A percentile compares a stretch with the other conserved stretches of the same genome.
Conservation (phyloP, 2,888 invertebrate species). For the Therioaphis trifolii region DNA sequence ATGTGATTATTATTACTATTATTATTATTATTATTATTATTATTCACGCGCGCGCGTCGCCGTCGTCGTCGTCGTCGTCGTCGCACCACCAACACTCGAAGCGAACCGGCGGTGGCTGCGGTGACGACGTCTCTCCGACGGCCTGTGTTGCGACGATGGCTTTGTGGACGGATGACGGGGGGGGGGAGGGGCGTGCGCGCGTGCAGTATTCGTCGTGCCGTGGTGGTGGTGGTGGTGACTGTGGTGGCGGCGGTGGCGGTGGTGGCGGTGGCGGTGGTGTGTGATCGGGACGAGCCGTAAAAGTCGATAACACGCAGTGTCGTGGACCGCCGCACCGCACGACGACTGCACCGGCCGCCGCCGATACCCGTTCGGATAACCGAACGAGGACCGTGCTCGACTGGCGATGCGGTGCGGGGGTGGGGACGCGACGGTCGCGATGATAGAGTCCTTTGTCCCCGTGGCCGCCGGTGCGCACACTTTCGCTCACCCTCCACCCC, state of each 20-base stretch:
- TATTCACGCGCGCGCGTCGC: too few relatives aligned
- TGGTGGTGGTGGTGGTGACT: neutral
- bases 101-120: neutral
- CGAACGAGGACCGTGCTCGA: slow-evolving; percentile 3
- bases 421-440: neutral
- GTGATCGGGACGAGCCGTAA: slow-evolving; percentile 5
- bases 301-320: slow-evolving; percentile 46
- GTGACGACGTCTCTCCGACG: neutral
- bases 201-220: neutral
- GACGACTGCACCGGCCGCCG: slow-evolving; percentile 12
- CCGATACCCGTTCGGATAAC: neutral
- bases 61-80: too few relatives aligned
- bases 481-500: neutral
- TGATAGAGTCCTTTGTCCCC: slow-evolving; percentile 1
- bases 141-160: too few relatives aligned
- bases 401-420: neutral
- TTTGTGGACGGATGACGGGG: too few relatives aligned
- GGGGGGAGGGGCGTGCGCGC: too few relatives aligned
- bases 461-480: neutral
- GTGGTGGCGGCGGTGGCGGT: neutral
- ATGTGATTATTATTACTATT: neutral
- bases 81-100: neutral
- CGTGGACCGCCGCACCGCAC: slow-evolving; percentile 56
- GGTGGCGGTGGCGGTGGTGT: neutral
- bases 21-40: neutral